Percentiles rank a stretch among this genome's conserved stretches.
These are phyloP conservation scores for Lepus americanus DNA, from an alignment of 2,113 vertebrate genomes.

Conservation along the genomic window DNA sequence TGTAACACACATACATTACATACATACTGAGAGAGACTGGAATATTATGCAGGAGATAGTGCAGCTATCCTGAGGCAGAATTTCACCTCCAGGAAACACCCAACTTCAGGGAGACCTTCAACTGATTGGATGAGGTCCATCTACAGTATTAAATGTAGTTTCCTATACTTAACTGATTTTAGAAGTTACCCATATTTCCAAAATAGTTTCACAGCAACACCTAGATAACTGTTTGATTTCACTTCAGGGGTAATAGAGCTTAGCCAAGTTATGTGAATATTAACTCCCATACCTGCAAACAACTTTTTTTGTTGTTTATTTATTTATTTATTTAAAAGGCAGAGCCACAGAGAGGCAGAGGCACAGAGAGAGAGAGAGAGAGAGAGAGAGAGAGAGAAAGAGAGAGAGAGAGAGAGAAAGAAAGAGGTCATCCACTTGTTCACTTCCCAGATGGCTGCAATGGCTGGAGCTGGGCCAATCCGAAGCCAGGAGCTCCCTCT, in stretches of 20 bases:
- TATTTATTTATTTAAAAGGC: no score
- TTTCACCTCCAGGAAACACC: background rate
- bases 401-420: no score
- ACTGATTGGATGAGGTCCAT: background rate
- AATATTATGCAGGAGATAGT: background rate
- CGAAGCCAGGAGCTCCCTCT: no score
- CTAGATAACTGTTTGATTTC: constrained; percentile 12
- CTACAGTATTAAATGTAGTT: background rate
- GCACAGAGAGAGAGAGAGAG: no score
- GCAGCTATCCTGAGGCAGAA: background rate
- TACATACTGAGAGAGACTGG: background rate
- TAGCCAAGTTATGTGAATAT: background rate
- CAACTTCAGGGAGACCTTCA: background rate
- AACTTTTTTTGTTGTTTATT: no score
- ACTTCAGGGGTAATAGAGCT: background rate
- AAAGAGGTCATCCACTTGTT: no score
- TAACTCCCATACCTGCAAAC: background rate
- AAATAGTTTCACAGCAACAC: background rate
- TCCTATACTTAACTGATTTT: background rate
- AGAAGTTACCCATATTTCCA: background rate
- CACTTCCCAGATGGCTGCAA: no score
- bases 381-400: no score
- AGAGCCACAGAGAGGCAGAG: no score
- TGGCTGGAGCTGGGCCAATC: no score
- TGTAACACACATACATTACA: background rate